Percentiles rank a stretch among this genome's conserved stretches.
These are phyloP conservation scores for Saimiri boliviensis DNA, from an alignment of 2,113 vertebrate species.

Conservation along the genomic window DNA sequence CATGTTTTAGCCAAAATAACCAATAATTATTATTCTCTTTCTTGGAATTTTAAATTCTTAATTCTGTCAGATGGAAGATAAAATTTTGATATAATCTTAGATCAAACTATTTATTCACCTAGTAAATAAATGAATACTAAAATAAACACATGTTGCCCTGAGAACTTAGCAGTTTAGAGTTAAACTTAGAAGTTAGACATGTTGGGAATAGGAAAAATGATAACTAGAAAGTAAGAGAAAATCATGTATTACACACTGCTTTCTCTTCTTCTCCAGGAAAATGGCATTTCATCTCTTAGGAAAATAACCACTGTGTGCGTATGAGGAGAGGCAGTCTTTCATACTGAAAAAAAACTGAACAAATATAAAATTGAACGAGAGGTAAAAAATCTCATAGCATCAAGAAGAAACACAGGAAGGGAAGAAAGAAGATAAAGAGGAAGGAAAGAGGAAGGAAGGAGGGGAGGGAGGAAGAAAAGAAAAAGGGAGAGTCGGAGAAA, in stretches of 20 bases:
- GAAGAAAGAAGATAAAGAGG: background rate
- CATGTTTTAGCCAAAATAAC: background rate
- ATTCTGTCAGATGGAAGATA: background rate
- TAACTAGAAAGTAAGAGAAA: background rate
- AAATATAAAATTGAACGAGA: background rate
- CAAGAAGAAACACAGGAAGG: background rate
- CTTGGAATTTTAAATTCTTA: background rate
- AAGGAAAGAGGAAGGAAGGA: no score
- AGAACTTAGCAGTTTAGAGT: background rate
- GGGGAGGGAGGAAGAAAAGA: background rate
- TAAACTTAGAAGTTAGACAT: background rate
- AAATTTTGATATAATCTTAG: conserved; percentile 14
- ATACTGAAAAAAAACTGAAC: background rate
- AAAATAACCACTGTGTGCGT: background rate
- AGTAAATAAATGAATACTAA: background rate
- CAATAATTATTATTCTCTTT: background rate
- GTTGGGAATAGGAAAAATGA: background rate
- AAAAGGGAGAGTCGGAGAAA: no score
- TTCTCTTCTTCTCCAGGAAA: background rate
- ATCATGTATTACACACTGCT: background rate
- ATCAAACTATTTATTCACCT: background rate
- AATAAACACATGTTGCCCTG: background rate
- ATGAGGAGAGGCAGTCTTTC: background rate
- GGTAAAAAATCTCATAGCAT: background rate
- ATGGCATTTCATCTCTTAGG: background rate